A percentile compares a stretch with the other conserved stretches of the same genome.
Conservation (phyloP, 2,113 vertebrate genomes). For the Eretmochelys imbricata region DNA sequence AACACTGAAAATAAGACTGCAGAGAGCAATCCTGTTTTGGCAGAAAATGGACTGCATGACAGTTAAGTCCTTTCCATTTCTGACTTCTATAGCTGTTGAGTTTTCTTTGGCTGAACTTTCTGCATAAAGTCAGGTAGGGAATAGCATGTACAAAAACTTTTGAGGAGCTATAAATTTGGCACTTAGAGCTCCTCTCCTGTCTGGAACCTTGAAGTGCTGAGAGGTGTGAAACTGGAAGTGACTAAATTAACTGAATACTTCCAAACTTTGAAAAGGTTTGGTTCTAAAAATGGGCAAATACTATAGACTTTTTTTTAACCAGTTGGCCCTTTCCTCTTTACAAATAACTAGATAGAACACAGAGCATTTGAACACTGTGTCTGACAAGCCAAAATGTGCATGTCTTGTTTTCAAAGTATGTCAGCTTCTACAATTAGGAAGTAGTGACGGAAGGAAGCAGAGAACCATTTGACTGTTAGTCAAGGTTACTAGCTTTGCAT, state of each 20-base stretch:
- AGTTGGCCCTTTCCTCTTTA: neutral
- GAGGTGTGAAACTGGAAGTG: neutral
- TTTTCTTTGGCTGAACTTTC: neutral
- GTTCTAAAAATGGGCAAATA: neutral
- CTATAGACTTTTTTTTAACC: neutral
- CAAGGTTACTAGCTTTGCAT: neutral
- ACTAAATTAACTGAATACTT: neutral
- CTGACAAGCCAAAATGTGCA: neutral
- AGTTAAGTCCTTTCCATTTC: neutral
- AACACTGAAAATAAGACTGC: neutral
- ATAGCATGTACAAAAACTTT: neutral
- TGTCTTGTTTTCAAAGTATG: neutral
- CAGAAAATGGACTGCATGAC: neutral
- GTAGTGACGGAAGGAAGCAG: neutral
- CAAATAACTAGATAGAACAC: neutral
- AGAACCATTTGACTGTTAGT: neutral
- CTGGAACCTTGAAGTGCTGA: neutral
- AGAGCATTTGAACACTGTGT: neutral
- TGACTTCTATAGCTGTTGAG: accelerated
- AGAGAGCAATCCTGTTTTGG: neutral
- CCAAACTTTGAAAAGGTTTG: neutral
- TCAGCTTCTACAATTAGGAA: neutral
- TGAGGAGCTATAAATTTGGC: neutral
- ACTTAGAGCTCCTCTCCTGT: neutral
- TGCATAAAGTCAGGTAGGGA: neutral